Base-by-base conservation (phyloP, 2,888 invertebrate genomes). In the Andrena haemorrhoa region DNA sequence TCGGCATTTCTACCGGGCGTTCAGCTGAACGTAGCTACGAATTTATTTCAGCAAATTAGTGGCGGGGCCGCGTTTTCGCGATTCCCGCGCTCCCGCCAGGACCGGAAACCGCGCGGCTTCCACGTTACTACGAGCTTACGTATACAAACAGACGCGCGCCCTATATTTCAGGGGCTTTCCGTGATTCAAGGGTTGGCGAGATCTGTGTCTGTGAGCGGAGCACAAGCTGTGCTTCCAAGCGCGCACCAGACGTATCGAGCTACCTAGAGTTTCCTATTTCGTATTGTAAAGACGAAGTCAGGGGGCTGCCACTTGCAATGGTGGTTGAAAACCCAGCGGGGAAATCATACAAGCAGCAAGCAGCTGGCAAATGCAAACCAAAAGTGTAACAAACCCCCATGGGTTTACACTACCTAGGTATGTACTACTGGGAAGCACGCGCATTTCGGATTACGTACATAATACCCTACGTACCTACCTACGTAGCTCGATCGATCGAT, bases 301-400 rank as follows among this genome's bases (percentile, higher is more conserved):
- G 49, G 16, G 64, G 60, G 20, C 53, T 23, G 68, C 33, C 56
- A 69, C 53, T 68, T 47, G 53, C 51, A 47, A 49, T 10, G 63
- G 31, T 33, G 49, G 41, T 26, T 71, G 74, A 66, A 77, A 69
- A 64, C 51, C 77, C 69, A 35, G 49, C 51, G 26, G 61, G 53
- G 65, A 69, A 78, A 77, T 83, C 74, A 53, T 66, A 74, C 66
- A 51, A 77, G 51, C 58, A 63, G 65, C 51, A 74, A 81, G 58
- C 74, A 74, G 74, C 58, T 41, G 73, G 60, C 23, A 73, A 73
- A 80, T 60, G 76, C 51, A 71, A 77, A 77, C 70, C 33, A 23
- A 74, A 83, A 77, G 66, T 83, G 74, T 70, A 71, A 74, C 69
- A 77, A 81, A 80, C 70, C 74, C 53, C 58, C 41, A 10, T n/a